Percentiles rank a stretch among this genome's conserved stretches.
These are phyloP conservation scores for Rattus norvegicus DNA, from an alignment of 2,113 vertebrate genomes.

Conservation along the genomic window GRCr8 NC_086020.1:63938501-63939000, in stretches of 20 bases:
- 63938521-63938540: constrained; percentile 24
- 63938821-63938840: neutral
- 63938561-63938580: neutral
- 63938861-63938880: neutral
- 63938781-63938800: neutral
- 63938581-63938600: neutral
- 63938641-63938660: neutral
- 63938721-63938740: neutral
- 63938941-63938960: neutral
- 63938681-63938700: neutral
- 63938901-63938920: neutral
- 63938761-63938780: neutral
- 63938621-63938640: neutral
- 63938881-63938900: neutral
- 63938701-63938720: neutral
- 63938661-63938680: neutral
- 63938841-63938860: neutral
- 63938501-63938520: constrained; percentile 38
- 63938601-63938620: constrained; percentile 4
- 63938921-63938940: neutral
- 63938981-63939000: neutral
- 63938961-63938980: neutral
- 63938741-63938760: neutral
- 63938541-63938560: constrained; percentile 37
- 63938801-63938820: neutral